A percentile compares a stretch with the other conserved stretches of the same genome.
Conservation (phyloP, 2,113 vertebrate genomes). For the Xenopus borealis region DNA sequence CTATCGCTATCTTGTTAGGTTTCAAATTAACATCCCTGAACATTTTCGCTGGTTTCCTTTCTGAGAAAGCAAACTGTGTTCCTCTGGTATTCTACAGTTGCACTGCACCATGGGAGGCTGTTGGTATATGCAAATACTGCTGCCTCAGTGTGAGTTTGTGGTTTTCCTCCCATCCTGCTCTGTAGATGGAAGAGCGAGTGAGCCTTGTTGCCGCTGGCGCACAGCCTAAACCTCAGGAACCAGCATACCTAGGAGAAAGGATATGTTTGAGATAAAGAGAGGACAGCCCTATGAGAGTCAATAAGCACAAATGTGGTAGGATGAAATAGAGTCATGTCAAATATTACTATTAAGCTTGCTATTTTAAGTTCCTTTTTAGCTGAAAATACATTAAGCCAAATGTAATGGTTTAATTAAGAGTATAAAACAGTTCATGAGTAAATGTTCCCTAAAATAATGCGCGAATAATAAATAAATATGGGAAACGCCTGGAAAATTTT, state of each 20-base stretch:
- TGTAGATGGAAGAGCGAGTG: slow-evolving; percentile 37
- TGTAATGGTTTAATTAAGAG: too few species aligned
- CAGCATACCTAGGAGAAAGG: slow-evolving; percentile 1
- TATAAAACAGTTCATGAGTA: too few species aligned
- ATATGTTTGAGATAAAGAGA: background rate
- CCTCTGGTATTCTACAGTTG: slow-evolving; percentile 6
- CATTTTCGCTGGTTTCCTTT: slow-evolving; percentile 23
- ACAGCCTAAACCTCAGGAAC: slow-evolving; percentile 30
- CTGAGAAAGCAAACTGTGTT: slow-evolving; percentile 35
- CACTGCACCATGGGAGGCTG: slow-evolving; percentile 39
- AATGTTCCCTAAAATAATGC: too few species aligned
- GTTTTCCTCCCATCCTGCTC: slow-evolving; percentile 44
- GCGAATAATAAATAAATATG: too few species aligned
- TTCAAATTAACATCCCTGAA: slow-evolving; percentile 24
- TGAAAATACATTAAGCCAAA: too few species aligned
- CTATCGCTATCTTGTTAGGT: slow-evolving; percentile 14
- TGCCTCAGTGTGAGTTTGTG: slow-evolving; percentile 34
- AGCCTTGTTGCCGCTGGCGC: slow-evolving; percentile 29
- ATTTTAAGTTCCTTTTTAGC: too few species aligned
- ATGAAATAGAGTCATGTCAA: too few species aligned
- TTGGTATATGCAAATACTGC: slow-evolving; percentile 40
- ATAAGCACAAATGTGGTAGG: background rate
- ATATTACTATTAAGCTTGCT: too few species aligned
- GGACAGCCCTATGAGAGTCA: background rate
- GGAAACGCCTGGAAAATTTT: too few species aligned